Evolutionary conservation across 2,888 invertebrate genomes (phyloP).

Genomic region (Mythimna ferrago): DNA sequence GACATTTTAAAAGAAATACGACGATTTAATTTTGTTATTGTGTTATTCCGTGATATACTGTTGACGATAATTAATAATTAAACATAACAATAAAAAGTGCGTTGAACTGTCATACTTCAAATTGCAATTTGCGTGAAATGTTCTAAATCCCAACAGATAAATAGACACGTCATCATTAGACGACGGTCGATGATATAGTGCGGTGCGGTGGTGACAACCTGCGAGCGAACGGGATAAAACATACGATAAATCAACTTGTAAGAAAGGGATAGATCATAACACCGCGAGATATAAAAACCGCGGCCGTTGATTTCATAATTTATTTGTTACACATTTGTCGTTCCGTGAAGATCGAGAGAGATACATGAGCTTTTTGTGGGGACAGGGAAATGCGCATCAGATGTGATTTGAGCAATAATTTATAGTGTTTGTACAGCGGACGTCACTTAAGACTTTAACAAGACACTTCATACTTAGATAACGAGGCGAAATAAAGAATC

Average conservation of each 20-base stretch:
- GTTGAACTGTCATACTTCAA: conserved; percentile 80
- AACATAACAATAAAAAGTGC: conserved; percentile 75
- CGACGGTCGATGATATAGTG: conserved; percentile 86
- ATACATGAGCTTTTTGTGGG: conserved; percentile 89
- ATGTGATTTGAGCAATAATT: conserved; percentile 90
- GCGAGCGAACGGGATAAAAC: conserved; percentile 72
- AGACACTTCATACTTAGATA: conserved; percentile 69
- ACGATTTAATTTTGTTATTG: conserved; percentile 65
- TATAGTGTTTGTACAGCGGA: conserved; percentile 87
- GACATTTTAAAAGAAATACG: conserved; percentile 65
- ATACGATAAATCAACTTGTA: conserved; percentile 66
- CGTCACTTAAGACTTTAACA: conserved; percentile 85
- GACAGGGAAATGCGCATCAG: conserved; percentile 87
- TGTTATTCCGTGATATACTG: conserved; percentile 57
- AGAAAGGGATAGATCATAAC: conserved; percentile 73
- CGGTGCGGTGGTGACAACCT: conserved; percentile 80
- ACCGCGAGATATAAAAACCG: conserved; percentile 86
- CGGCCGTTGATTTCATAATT: conserved; percentile 90
- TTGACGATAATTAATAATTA: conserved; percentile 71
- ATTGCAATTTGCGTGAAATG: conserved; percentile 80
- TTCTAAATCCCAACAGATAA: conserved; percentile 80
- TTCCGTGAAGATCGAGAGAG: conserved; percentile 89
- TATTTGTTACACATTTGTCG: conserved; percentile 91
- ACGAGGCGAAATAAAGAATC: conserved; percentile 67
- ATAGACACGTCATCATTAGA: conserved; percentile 87